Conservation (phyloP, 2,888 invertebrate species). For the Drosophila mimetica region DNA sequence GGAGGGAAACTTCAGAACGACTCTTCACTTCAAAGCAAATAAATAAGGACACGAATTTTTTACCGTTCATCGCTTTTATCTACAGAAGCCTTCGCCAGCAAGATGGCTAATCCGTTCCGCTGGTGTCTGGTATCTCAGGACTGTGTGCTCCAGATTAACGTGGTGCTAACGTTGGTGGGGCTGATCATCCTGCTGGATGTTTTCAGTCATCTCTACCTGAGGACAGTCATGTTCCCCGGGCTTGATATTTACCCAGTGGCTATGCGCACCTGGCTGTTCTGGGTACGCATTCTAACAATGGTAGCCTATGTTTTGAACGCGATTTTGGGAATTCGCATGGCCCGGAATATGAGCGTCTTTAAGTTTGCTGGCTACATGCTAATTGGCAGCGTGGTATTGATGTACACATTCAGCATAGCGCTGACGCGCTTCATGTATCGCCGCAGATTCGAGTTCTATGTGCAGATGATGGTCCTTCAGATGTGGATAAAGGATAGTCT, state of each 20-base stretch:
- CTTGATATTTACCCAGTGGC: constrained; percentile 11
- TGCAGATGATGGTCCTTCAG: constrained; percentile 28
- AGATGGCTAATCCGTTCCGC: constrained; percentile 2
- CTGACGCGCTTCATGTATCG: constrained; percentile 23
- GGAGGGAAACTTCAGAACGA: constrained; percentile 28
- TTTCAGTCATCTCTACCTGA: constrained; percentile 33
- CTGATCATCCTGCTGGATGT: constrained; percentile 51
- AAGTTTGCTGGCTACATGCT: constrained; percentile 45
- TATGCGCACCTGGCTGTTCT: constrained; percentile 20
- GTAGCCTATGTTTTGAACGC: constrained; percentile 15
- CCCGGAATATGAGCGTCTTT: constrained; percentile 9
- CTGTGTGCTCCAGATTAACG: constrained; percentile 52
- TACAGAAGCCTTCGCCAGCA: background rate
- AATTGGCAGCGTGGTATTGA: constrained; percentile 6
- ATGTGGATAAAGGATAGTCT: constrained; percentile 43
- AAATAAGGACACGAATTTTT: constrained; percentile 32
- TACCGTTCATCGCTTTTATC: background rate
- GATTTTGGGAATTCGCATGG: constrained; percentile 50
- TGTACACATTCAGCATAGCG: constrained; percentile 30
- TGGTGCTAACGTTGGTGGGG: constrained; percentile 40
- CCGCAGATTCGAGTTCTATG: constrained; percentile 3
- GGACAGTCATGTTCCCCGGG: background rate
- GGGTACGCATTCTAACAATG: constrained; percentile 23
- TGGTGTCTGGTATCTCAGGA: constrained; percentile 30
- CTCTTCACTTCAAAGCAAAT: constrained; percentile 64